A percentile compares a stretch with the other conserved stretches of the same genome.
phyloP scores from a whole-genome alignment of 2,113 vertebrate species.

The Nibea albiflora region DNA sequence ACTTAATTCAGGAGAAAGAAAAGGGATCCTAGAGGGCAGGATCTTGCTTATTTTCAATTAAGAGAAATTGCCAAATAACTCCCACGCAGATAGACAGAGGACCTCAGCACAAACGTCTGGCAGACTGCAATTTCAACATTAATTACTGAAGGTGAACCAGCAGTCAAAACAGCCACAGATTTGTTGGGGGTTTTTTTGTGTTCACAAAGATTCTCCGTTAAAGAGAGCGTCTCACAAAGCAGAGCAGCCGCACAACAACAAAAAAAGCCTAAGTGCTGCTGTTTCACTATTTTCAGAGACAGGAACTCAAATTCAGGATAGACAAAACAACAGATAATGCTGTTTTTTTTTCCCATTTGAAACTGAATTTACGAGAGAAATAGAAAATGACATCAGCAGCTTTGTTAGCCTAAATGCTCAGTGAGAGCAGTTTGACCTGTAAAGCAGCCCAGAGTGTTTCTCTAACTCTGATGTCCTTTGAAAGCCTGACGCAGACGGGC shows the following conservation, averaged over 20 bases:
- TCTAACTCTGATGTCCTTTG: conserved; percentile 67
- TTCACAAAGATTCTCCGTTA: conserved; percentile 37
- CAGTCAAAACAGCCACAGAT: conserved; percentile 67
- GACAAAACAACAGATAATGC: conserved; percentile 34
- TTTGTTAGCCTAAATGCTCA: conserved; percentile 68
- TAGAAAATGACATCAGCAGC: conserved; percentile 42
- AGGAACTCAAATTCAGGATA: conserved; percentile 14
- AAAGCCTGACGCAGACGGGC: conserved; percentile 72
- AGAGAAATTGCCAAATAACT: conserved; percentile 57
- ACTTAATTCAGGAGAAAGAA: conserved; percentile 40
- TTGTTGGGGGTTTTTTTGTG: conserved; percentile 55
- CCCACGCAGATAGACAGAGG: conserved; percentile 53
- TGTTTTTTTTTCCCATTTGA: conserved; percentile 6
- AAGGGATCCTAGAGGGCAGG: conserved; percentile 35
- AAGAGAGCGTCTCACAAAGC: conserved; percentile 24
- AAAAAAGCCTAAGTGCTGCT: conserved; percentile 14
- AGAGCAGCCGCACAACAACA: not conserved
- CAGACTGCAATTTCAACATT: conserved; percentile 61
- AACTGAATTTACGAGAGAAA: conserved; percentile 36
- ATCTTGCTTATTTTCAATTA: conserved; percentile 47
- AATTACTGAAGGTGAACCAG: conserved; percentile 74
- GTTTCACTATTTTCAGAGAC: conserved; percentile 18
- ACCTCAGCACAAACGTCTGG: conserved; percentile 56
- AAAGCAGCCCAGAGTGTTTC: conserved; percentile 57
- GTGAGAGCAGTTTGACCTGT: conserved; percentile 70